phyloP scores from a whole-genome alignment of 2,888 invertebrate genomes.

The Macaria notata region DNA sequence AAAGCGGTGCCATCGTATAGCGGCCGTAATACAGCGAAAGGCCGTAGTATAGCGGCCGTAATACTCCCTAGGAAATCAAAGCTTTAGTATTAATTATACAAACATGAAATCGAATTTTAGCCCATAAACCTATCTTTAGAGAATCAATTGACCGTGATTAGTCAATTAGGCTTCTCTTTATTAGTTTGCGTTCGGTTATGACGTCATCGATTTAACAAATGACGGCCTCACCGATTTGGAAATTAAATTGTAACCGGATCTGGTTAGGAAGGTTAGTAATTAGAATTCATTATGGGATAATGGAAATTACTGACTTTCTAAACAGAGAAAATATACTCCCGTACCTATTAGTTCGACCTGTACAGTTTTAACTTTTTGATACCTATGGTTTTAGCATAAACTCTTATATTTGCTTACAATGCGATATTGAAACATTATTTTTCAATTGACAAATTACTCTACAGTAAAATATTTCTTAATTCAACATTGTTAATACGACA shows the following conservation, averaged over 20 bases:
- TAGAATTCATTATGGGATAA: constrained; percentile 2
- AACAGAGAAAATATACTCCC: background rate
- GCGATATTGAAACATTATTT: too few relatives aligned
- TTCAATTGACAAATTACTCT: too few relatives aligned
- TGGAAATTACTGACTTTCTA: background rate
- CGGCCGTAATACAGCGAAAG: too few relatives aligned
- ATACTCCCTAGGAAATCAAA: too few relatives aligned
- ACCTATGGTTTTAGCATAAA: background rate
- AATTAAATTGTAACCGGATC: constrained; percentile 18
- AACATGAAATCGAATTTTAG: too few relatives aligned
- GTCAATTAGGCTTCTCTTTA: constrained; percentile 8
- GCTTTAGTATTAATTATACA: too few relatives aligned
- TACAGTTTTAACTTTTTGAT: background rate
- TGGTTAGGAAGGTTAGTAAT: background rate
- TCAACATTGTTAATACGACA: too few relatives aligned
- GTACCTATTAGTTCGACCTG: background rate
- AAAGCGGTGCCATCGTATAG: too few relatives aligned
- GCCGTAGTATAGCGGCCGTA: too few relatives aligned
- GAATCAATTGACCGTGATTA: constrained; percentile 1
- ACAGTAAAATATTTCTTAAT: too few relatives aligned
- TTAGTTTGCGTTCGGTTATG: constrained; percentile 16
- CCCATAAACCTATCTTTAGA: background rate
- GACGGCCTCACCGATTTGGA: constrained; percentile 11
- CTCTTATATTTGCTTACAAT: too few relatives aligned
- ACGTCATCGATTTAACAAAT: constrained; percentile 19